Conservation (phyloP, 2,888 invertebrate species). For the Latrodectus hesperus region DNA sequence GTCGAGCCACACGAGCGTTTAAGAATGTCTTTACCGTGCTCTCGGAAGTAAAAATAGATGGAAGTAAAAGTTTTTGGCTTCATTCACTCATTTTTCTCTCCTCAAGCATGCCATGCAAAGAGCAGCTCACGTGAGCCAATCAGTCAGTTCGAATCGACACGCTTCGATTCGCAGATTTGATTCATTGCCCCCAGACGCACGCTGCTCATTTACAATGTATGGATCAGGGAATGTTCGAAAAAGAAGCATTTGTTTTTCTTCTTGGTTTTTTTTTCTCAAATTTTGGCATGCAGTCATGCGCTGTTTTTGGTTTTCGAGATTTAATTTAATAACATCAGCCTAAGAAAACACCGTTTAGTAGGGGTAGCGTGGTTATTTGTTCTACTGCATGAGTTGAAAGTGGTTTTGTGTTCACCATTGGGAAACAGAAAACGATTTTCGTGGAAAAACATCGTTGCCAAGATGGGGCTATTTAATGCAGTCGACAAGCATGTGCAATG, state of each 20-base stretch:
- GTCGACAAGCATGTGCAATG: too few relatives aligned
- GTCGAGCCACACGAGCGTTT: slow-evolving; percentile 3
- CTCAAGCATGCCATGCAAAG: background rate
- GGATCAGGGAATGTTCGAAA: background rate
- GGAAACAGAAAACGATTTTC: too few relatives aligned
- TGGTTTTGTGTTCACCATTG: too few relatives aligned
- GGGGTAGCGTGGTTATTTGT: background rate
- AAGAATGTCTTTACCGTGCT: background rate
- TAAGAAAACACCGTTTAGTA: background rate
- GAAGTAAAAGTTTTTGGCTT: slow-evolving; percentile 5
- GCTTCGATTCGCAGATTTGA: slow-evolving; percentile 2
- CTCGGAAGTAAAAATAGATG: background rate
- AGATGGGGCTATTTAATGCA: too few relatives aligned
- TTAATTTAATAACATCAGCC: background rate
- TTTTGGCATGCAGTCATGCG: background rate
- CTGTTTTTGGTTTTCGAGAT: background rate
- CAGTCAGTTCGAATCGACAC: background rate
- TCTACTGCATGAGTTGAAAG: too few relatives aligned
- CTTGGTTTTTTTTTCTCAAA: background rate
- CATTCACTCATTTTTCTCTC: background rate
- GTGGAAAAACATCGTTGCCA: too few relatives aligned
- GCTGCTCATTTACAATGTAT: background rate
- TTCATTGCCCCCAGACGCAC: background rate
- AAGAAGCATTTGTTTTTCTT: too few relatives aligned
- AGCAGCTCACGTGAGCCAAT: background rate